A percentile compares a stretch with the other conserved stretches of the same genome.
Conservation (phyloP, 2,797 vertebrate species). For the Anolis apletophallus region DNA sequence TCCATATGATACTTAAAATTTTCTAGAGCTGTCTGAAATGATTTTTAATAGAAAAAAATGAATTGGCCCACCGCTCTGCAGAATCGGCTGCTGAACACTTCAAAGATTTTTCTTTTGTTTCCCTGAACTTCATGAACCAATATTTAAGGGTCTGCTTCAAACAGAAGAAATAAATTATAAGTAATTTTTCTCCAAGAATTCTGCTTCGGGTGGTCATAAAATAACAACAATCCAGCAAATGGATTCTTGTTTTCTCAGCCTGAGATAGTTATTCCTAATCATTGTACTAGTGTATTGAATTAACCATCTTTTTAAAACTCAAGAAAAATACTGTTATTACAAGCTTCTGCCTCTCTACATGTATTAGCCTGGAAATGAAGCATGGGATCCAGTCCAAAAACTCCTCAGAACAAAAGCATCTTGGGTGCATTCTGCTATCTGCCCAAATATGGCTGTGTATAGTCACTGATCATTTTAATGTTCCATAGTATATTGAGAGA, state of each 20-base stretch:
- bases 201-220: slow-evolving; percentile 7
- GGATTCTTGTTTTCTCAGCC: slow-evolving; percentile 3
- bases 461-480: not conserved
- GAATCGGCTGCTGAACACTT: slow-evolving; percentile 35
- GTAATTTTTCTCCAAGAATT: not conserved
- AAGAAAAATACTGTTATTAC: not conserved
- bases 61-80: not conserved
- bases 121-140: not conserved
- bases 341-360: not conserved
- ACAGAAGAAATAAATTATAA: slow-evolving; percentile 31
- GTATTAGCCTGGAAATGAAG: not conserved
- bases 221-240: not conserved
- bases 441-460: not conserved
- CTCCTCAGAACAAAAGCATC: not conserved
- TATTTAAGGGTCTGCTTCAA: slow-evolving; percentile 3
- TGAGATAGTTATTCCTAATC: not conserved
- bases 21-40: slow-evolving; percentile 26
- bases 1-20: not conserved
- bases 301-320: not conserved
- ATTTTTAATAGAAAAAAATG: slow-evolving; percentile 9
- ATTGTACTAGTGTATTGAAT: slow-evolving; percentile 1
- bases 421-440: not conserved
- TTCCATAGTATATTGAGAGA: no score
- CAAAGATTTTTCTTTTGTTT: slow-evolving; percentile 18
- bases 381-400: not conserved